Conservation (phyloP, 2,888 invertebrate species). For the Atrina japonica region DNA sequence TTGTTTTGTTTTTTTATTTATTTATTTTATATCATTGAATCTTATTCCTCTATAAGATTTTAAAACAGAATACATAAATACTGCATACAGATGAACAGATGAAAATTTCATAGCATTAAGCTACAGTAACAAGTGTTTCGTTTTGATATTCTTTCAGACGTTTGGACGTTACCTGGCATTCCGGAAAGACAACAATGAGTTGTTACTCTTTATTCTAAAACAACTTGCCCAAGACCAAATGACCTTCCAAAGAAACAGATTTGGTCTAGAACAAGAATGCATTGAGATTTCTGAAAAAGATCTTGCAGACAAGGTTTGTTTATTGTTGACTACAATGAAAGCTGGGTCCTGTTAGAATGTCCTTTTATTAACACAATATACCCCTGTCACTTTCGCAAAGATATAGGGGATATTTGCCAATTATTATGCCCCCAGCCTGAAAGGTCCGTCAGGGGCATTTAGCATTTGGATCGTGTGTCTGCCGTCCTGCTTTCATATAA, state of each 20-base stretch:
- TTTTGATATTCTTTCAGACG: slow-evolving; percentile 84
- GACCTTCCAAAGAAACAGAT: slow-evolving; percentile 85
- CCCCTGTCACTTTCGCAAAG: no score
- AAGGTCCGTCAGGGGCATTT: no score
- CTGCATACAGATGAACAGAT: no score
- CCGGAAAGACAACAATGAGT: slow-evolving; percentile 97
- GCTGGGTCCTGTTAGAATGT: neutral
- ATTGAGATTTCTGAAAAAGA: slow-evolving; percentile 94
- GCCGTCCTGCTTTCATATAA: no score
- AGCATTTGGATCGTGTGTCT: neutral
- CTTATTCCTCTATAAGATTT: no score
- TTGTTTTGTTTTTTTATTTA: no score
- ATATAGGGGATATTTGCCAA: no score
- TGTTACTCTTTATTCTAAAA: slow-evolving; percentile 95
- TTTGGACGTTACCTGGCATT: slow-evolving; percentile 96
- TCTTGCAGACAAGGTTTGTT: slow-evolving; percentile 86
- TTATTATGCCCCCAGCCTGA: no score
- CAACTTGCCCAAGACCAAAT: slow-evolving; percentile 96
- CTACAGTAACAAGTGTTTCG: no score
- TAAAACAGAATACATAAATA: no score
- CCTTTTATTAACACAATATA: neutral
- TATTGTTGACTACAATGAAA: neutral
- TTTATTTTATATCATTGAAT: no score
- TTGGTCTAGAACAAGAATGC: slow-evolving; percentile 83
- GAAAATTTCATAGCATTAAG: no score